Evolutionary conservation across 2,888 invertebrate genomes (phyloP).

Genomic region (Hybos culiciformis): DNA sequence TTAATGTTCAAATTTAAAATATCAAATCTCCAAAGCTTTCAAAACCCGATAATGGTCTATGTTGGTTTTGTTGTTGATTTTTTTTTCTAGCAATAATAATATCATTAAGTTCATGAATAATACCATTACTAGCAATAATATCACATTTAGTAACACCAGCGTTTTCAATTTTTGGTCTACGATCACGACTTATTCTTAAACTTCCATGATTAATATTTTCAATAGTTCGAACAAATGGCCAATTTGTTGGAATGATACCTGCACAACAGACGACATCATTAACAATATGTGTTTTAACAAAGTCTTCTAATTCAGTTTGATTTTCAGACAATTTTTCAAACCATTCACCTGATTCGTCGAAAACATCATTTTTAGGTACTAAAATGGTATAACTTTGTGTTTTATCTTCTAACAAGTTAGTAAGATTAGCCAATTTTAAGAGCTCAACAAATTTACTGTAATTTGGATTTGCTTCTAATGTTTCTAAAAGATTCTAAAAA

Average conservation of each 20-base stretch:
- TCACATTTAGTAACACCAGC: slow-evolving; percentile 36
- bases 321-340: slow-evolving; percentile 20
- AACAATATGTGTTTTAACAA: slow-evolving; percentile 32
- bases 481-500: slow-evolving; percentile 25
- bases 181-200: slow-evolving; percentile 32
- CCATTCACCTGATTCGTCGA: slow-evolving; percentile 28
- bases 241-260: slow-evolving; percentile 34
- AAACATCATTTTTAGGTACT: slow-evolving; percentile 35
- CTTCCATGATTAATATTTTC: slow-evolving; percentile 29
- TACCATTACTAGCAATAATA: slow-evolving; percentile 31
- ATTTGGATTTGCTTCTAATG: slow-evolving; percentile 28
- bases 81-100: slow-evolving; percentile 23
- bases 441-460: slow-evolving; percentile 33
- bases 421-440: slow-evolving; percentile 29
- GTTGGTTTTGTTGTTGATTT: slow-evolving; percentile 4
- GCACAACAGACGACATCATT: slow-evolving; percentile 35
- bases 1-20: slow-evolving; percentile 10
- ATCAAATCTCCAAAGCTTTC: slow-evolving; percentile 5
- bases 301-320: slow-evolving; percentile 21
- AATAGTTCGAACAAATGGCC: slow-evolving; percentile 35
- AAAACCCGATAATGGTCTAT: slow-evolving; percentile 1
- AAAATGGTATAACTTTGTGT: slow-evolving; percentile 29
- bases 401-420: slow-evolving; percentile 24
- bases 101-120: slow-evolving; percentile 35
- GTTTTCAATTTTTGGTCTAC: slow-evolving; percentile 35